These are phyloP conservation scores for Platerodrilus igneus DNA, from an alignment of 2,888 invertebrate species.

Conservation along the genomic window DNA sequence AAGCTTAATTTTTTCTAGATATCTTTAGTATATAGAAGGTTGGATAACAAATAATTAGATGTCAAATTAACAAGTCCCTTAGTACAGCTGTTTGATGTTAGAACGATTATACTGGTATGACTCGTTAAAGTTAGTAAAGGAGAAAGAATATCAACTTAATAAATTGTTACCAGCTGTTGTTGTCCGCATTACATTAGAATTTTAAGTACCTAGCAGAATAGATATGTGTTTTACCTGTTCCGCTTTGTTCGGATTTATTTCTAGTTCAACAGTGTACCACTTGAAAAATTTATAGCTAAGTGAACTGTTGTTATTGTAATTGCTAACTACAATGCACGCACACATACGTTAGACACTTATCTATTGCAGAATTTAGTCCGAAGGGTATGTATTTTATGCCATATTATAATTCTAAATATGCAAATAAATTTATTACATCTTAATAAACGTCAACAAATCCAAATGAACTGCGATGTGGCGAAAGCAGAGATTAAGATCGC, in stretches of 20 bases:
- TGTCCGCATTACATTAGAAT: constrained; percentile 20
- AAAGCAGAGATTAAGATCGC: too few species aligned
- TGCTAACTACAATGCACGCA: too few species aligned
- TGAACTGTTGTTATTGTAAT: too few species aligned
- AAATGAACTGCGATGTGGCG: too few species aligned
- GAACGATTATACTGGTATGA: neutral
- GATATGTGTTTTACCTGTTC: constrained; percentile 19
- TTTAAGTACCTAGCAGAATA: constrained; percentile 17
- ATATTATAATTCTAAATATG: too few species aligned
- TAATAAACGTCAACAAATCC: too few species aligned
- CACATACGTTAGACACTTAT: too few species aligned
- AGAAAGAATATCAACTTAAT: constrained; percentile 15
- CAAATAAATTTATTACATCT: too few species aligned
- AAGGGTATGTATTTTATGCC: too few species aligned
- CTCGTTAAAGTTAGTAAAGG: constrained; percentile 12
- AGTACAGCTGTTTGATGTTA: constrained; percentile 11
- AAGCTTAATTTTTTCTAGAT: too few species aligned
- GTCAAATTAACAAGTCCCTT: constrained; percentile 18
- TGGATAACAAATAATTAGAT: constrained; percentile 8
- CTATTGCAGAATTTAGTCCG: too few species aligned
- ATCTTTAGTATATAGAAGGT: constrained; percentile 4
- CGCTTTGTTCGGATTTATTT: constrained; percentile 21
- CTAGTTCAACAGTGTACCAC: constrained; percentile 17
- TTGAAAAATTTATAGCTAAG: too few species aligned
- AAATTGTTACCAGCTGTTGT: constrained; percentile 21